Percentiles rank a stretch among this genome's conserved stretches.
Evolutionary conservation across 1,140 invertebrate genomes (phyloP).

Genomic region (Metaphire vulgaris): DNA sequence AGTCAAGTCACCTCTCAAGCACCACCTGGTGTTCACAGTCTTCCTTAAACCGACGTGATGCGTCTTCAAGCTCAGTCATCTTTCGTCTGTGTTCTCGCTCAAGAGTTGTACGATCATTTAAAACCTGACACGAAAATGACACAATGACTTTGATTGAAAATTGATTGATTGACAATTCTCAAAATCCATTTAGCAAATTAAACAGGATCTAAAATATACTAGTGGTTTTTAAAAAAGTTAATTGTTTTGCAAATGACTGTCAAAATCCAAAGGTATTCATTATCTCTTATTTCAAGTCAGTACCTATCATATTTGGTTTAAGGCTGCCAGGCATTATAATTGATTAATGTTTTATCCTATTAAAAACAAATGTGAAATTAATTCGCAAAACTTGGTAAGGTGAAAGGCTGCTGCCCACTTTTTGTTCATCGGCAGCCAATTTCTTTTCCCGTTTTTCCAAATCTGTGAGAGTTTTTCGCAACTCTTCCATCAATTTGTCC

Average conservation of each 20-base stretch:
- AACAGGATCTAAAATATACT: no score
- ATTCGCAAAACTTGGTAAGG: no score
- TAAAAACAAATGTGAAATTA: no score
- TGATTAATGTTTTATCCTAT: no score
- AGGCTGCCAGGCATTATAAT: no score
- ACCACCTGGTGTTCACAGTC: constrained; percentile 51
- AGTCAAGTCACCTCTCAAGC: constrained; percentile 53
- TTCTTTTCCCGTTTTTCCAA: constrained; percentile 52
- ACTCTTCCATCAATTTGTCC: constrained; percentile 47
- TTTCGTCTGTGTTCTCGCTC: constrained; percentile 50
- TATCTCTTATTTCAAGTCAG: no score
- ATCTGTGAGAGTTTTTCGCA: constrained; percentile 49
- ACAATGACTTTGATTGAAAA: background rate
- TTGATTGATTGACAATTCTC: background rate
- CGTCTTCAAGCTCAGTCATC: constrained; percentile 51
- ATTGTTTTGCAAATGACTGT: no score
- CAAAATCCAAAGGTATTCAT: no score
- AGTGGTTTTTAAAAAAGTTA: no score
- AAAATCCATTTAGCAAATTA: background rate
- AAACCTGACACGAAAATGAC: constrained; percentile 1
- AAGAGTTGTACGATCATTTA: constrained; percentile 25
- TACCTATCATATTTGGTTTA: no score
- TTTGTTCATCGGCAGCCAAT: constrained; percentile 48
- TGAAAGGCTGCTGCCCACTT: no score
- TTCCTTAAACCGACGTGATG: constrained; percentile 48